Evolutionary conservation across 53 echinoderm and acorn worm species (phyloP), one percentile per base, ranked within the genome.

Genomic region (Holothuria leucospilota): DNA sequence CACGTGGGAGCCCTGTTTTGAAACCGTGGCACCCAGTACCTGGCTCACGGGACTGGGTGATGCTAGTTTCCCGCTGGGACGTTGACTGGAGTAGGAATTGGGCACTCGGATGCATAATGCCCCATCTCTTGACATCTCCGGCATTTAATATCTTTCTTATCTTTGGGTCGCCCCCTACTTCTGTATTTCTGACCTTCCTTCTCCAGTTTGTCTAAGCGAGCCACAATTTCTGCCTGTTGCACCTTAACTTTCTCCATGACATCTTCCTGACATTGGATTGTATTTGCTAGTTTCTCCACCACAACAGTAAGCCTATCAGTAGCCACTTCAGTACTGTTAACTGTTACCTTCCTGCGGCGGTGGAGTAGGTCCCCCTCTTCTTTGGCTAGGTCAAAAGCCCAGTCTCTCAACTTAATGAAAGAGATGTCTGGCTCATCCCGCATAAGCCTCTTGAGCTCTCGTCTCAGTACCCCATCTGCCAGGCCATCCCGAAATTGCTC

Each of bases 401-500:
- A 87, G 52, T 77, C 77, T 42, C 80, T 2, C 20, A 87, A 42
- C 8, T 46, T 46, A 40, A 87, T 24, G 25, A 87, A 87, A 18
- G 79, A 29, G 18, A 68, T 8, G 16, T n/a, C 64, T 23, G 78
- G 38, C 15, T 78, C 39, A 13, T 87, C 87, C 87, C 64, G 78
- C 29, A 78, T 24, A 21, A 68, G 2, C 2, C 65, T 14, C 46
- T 74, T 74, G 0, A 83, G 13, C 29, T 62, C 81, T 21, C 62
- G 29, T 59, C 81, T 4, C 11, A 81, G 62, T 13, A 81, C 62
- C 5, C n/a, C 16, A 39, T 81, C 81, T 13, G 27, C 20, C 59
- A 81, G 40, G 62, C 81, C 81, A 81, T 61, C 60, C 6, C 81
- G 8, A 25, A 61, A 81, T 24, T 81, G 81, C 62, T 81, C 81